These are phyloP conservation scores for Actinernus sp. DNA, from an alignment of 92 coral and sea anemone genomes.

Conservation along the genomic window DNA sequence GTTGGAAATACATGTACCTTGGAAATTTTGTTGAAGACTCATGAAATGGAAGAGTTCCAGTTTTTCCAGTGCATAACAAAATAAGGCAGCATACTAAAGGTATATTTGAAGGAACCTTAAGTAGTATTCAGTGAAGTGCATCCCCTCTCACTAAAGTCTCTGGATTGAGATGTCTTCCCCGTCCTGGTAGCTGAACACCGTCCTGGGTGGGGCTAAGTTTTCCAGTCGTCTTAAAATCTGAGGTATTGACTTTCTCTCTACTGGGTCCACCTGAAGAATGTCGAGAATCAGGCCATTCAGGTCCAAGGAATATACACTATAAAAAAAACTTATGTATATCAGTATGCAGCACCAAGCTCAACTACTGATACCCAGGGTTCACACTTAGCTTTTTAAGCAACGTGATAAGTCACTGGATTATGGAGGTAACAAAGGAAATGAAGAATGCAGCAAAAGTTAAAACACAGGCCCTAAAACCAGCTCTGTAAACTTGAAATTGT, in stretches of 20 bases:
- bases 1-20: too few species aligned
- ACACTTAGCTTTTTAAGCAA: too few species aligned
- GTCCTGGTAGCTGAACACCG: constrained; percentile 45
- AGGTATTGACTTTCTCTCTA: constrained; percentile 77
- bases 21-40: too few species aligned
- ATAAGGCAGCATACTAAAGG: too few species aligned
- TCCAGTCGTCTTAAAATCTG: constrained; percentile 75
- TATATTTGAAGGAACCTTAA: too few species aligned
- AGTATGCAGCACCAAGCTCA: too few species aligned
- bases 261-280: constrained; percentile 92
- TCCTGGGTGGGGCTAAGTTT: constrained; percentile 81
- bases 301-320: constrained; percentile 92
- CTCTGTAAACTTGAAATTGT: too few species aligned
- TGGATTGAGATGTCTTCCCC: constrained; percentile 54
- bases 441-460: neutral
- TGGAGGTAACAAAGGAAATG: neutral
- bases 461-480: neutral
- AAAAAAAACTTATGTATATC: too few species aligned
- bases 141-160: constrained; percentile 9
- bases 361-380: neutral
- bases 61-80: too few species aligned
- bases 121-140: too few species aligned
- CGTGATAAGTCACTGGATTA: too few species aligned
- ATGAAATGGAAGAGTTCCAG: too few species aligned
- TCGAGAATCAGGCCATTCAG: constrained; percentile 84